Base-by-base conservation (phyloP, 1,140 invertebrate genomes). In the Drosophila tani region DNA sequence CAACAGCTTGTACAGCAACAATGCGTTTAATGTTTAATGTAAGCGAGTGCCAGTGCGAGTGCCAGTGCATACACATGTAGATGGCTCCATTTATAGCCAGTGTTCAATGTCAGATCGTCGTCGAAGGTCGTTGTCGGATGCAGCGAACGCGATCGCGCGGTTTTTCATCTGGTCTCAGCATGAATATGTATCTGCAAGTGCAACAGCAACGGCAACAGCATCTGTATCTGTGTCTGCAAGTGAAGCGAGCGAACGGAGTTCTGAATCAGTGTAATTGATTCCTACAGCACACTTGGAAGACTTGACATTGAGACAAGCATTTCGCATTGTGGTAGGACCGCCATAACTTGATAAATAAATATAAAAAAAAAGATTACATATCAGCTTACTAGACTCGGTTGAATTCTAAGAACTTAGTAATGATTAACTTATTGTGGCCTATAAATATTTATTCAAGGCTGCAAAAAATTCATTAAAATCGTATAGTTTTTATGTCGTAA, bases 61-160 rank as follows among this genome's bases (percentile, higher is more conserved):
- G 6, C 15, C 63, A 66, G 21, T 56, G 50, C 12, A 62, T 69
- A 64, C 46, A 35, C 62, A 43, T 46, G 53, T 71, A 66, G 35
- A 47, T 51, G 62, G 40, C 38, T 66, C 74, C 73, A 77, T 77
- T 55, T 62, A 70, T 63, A 58, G 55, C 53, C 57, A 85, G 67
- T 77, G 74, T 87, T 87, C 82, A 86, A 86, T 86, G 82, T 87
- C 82, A 87, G 82, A 77, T 85, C 82, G 70, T 40, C 59, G 51
- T 46, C 79, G 81, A 83, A 83, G 81, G 81, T 83, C 81, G 66
- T 69, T 76, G 71, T 57, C 62, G 74, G 70, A 59, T 74, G 71
- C 60, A 79, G 45, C 51, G 65, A 46, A 40, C 46, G 63, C 58
- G 65, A 56, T 40, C 35, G 19, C 53, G 14, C 53, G 14, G 53